Percentiles rank a stretch among this genome's conserved stretches.
Evolutionary conservation across 2,888 invertebrate genomes (phyloP).

Genomic region (Macaria liturata): DNA sequence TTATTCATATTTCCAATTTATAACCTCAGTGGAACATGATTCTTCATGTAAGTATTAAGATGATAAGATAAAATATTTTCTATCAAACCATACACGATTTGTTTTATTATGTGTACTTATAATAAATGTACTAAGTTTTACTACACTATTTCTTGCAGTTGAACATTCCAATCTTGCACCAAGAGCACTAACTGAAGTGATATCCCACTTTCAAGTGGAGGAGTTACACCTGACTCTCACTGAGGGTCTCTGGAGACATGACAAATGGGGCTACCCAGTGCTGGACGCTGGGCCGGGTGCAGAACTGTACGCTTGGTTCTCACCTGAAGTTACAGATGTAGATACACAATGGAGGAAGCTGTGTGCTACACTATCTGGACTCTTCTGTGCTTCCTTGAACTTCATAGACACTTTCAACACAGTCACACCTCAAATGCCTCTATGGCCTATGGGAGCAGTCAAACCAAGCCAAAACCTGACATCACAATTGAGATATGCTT

Average conservation of each 20-base stretch:
- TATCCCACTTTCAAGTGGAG: conserved; percentile 91
- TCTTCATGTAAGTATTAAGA: conserved; percentile 83
- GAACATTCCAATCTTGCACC: conserved; percentile 94
- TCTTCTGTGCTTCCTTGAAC: conserved; percentile 98
- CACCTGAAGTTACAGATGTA: conserved; percentile 85
- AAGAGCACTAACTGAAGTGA: conserved; percentile 93
- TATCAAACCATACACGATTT: too few relatives aligned
- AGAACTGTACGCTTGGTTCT: conserved; percentile 97
- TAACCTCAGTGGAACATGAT: conserved; percentile 87
- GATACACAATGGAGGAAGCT: conserved; percentile 94
- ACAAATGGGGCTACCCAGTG: conserved; percentile 97
- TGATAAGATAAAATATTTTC: too few relatives aligned
- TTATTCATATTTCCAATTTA: conserved; percentile 95
- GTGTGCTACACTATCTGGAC: conserved; percentile 95
- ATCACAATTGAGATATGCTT: conserved; percentile 89
- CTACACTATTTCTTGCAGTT: conserved; percentile 76
- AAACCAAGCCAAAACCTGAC: conserved; percentile 73
- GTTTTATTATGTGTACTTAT: too few relatives aligned
- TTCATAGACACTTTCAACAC: conserved; percentile 94
- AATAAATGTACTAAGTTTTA: too few relatives aligned
- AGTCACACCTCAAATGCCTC: conserved; percentile 91
- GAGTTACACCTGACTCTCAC: conserved; percentile 96
- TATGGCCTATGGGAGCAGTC: conserved; percentile 89
- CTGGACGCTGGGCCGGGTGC: conserved; percentile 96
- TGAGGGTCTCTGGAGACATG: conserved; percentile 96